phyloP scores from a whole-genome alignment of 2,113 vertebrate genomes.

The Oceanites oceanicus region DNA sequence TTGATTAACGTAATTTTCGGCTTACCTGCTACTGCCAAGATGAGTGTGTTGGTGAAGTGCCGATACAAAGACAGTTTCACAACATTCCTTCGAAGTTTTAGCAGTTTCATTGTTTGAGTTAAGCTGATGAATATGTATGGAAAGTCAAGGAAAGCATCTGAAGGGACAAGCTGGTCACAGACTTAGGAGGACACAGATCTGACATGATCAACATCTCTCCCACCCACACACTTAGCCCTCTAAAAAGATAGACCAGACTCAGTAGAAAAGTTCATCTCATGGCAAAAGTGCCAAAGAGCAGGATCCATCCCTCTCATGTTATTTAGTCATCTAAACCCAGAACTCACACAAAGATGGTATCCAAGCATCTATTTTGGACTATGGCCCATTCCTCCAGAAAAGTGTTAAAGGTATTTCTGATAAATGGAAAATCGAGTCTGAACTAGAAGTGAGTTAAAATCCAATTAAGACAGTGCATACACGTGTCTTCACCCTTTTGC shows the following conservation, averaged over 20 bases:
- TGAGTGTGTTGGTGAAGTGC: constrained; percentile 96
- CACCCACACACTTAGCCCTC: background rate
- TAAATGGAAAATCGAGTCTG: background rate
- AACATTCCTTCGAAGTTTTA: constrained; percentile 91
- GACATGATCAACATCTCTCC: background rate
- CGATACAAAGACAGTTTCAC: constrained; percentile 94
- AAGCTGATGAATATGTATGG: constrained; percentile 94
- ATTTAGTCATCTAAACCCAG: background rate
- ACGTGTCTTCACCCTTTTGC: background rate
- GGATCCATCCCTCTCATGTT: background rate
- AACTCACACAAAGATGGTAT: background rate
- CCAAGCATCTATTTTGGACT: background rate
- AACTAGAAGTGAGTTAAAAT: background rate
- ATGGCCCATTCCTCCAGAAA: background rate
- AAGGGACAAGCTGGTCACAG: background rate
- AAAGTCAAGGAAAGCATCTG: constrained; percentile 81
- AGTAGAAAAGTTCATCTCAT: background rate
- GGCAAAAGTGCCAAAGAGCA: background rate
- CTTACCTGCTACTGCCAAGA: constrained; percentile 93
- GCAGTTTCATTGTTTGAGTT: constrained; percentile 92
- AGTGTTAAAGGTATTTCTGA: background rate
- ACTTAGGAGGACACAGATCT: background rate
- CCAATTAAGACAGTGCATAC: background rate
- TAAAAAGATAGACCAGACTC: background rate
- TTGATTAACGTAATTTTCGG: background rate